phyloP scores from a whole-genome alignment of 2,797 vertebrate genomes.

The Lutjanus campechanus region DNA sequence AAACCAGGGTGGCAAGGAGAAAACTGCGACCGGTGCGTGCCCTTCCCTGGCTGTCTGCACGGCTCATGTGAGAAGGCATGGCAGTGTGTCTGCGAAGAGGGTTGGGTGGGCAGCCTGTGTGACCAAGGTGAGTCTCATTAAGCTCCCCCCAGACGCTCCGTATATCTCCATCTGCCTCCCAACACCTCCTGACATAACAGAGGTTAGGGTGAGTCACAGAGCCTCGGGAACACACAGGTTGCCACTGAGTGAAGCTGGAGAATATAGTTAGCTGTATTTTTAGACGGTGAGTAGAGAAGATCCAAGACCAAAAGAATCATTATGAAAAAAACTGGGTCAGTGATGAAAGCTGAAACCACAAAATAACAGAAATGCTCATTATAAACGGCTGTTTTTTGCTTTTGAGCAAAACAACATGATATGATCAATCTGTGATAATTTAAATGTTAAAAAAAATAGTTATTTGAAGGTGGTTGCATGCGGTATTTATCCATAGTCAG shows the following conservation, averaged over 20 bases:
- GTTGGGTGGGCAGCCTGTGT: conserved; percentile 94
- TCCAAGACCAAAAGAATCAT: not conserved
- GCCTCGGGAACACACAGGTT: conserved; percentile 17
- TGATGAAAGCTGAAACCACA: not conserved
- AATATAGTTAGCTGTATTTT: conserved; percentile 8
- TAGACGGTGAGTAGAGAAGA: not conserved
- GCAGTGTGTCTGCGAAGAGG: conserved; percentile 93
- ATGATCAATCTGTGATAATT: no score
- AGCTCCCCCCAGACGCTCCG: conserved; percentile 10
- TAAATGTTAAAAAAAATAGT: no score
- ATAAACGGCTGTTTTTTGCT: conserved; percentile 5
- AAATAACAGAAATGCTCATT: not conserved
- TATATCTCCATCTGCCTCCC: not conserved
- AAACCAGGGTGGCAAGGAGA: conserved; percentile 93
- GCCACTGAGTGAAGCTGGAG: conserved; percentile 1
- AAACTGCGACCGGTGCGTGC: conserved; percentile 90
- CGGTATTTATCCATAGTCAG: no score
- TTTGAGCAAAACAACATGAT: not conserved
- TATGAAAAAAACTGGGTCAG: conserved; percentile 2
- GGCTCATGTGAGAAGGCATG: conserved; percentile 91
- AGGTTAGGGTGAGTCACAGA: conserved; percentile 50
- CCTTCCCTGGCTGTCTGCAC: conserved; percentile 90
- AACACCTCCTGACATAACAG: not conserved
- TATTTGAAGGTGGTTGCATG: no score
- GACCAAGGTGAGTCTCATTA: conserved; percentile 89